A percentile compares a stretch with the other conserved stretches of the same genome.
These are phyloP conservation scores for Charanyca ferruginea DNA, from an alignment of 2,888 invertebrate genomes.

Conservation along the genomic window DNA sequence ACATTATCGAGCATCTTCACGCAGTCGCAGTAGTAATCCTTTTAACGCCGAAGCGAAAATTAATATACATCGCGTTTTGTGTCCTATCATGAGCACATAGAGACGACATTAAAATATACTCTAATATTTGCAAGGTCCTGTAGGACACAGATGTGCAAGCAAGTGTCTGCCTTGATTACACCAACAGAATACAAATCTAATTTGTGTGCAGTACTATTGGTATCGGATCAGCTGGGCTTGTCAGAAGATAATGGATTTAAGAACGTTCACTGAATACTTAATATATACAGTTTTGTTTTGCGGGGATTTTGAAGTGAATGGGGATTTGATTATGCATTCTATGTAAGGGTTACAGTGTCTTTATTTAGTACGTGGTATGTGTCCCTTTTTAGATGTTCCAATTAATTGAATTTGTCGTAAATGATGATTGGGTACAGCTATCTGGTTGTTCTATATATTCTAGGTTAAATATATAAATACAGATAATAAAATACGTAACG, in stretches of 20 bases:
- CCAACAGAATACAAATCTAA: slow-evolving; percentile 85
- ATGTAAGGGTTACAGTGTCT: slow-evolving; percentile 43
- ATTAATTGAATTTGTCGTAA: slow-evolving; percentile 19
- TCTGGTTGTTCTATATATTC: neutral
- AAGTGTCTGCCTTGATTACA: slow-evolving; percentile 87
- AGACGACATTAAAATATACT: slow-evolving; percentile 61
- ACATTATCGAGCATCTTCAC: slow-evolving; percentile 64
- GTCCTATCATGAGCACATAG: slow-evolving; percentile 51
- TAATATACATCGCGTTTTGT: slow-evolving; percentile 25
- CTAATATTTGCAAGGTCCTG: slow-evolving; percentile 59
- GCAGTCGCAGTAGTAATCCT: slow-evolving; percentile 75
- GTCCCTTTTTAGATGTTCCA: slow-evolving; percentile 10
- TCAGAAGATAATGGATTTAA: slow-evolving; percentile 81
- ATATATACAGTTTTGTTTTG: slow-evolving; percentile 66
- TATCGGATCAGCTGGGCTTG: slow-evolving; percentile 80
- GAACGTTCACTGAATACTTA: slow-evolving; percentile 75
- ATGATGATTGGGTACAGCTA: neutral
- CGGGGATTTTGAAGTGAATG: slow-evolving; percentile 68
- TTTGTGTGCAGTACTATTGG: slow-evolving; percentile 76
- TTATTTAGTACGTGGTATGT: slow-evolving; percentile 52
- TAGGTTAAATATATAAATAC: neutral
- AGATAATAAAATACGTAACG: too few species aligned
- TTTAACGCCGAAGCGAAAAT: slow-evolving; percentile 68
- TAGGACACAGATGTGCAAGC: slow-evolving; percentile 85
- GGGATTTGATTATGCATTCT: slow-evolving; percentile 69